Conservation (phyloP, 2,888 invertebrate genomes). For the Tridacna gigas region DNA sequence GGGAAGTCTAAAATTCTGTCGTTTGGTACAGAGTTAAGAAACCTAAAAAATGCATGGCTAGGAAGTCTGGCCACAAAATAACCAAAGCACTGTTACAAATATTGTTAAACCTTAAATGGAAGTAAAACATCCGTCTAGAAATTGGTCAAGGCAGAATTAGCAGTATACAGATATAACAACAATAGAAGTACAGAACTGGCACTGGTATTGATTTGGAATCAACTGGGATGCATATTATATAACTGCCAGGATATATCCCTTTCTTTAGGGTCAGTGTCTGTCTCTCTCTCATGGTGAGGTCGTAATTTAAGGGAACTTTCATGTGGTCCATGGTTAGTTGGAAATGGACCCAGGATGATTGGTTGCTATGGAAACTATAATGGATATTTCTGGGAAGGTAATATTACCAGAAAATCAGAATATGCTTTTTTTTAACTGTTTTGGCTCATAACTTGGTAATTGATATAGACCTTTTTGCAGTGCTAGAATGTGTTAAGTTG, state of each 20-base stretch:
- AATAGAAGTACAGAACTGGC: neutral
- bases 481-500: too few relatives aligned
- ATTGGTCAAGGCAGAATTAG: too few relatives aligned
- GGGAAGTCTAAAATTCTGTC: too few relatives aligned
- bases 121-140: too few relatives aligned
- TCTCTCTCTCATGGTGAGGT: neutral
- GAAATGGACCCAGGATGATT: constrained; percentile 11
- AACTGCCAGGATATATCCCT: neutral
- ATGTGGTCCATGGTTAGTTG: neutral
- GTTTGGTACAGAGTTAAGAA: too few relatives aligned
- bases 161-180: too few relatives aligned
- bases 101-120: too few relatives aligned
- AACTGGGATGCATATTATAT: constrained; percentile 24
- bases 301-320: neutral
- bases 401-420: constrained; percentile 3
- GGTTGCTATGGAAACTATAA: constrained; percentile 19
- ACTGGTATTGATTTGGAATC: constrained; percentile 10
- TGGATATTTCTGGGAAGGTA: constrained; percentile 25
- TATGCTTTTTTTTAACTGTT: neutral
- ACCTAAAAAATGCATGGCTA: too few relatives aligned
- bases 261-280: constrained; percentile 2
- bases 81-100: too few relatives aligned
- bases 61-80: too few relatives aligned
- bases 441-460: too few relatives aligned
- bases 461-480: neutral